phyloP scores from a whole-genome alignment of 2,113 vertebrate genomes.

The Paradisaea rubra region DNA sequence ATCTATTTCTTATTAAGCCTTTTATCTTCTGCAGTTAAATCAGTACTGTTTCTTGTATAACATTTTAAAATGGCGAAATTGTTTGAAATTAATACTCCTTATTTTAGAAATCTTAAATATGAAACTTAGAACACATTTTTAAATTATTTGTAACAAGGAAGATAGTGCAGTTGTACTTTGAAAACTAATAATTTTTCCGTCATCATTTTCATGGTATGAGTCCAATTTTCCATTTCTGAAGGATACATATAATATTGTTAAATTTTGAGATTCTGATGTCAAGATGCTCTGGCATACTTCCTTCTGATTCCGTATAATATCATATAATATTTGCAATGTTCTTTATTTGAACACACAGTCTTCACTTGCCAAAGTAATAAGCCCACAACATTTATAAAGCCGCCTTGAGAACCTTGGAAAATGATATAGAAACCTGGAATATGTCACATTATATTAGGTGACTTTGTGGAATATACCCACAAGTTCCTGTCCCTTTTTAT shows the following conservation, averaged over 20 bases:
- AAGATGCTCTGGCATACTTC: neutral
- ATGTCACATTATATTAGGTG: neutral
- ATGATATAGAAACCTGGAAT: neutral
- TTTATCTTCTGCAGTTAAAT: neutral
- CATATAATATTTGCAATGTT: neutral
- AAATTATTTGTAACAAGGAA: neutral
- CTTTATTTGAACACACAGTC: neutral
- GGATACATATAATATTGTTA: neutral
- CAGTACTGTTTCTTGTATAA: neutral
- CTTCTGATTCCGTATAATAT: neutral
- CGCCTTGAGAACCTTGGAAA: neutral
- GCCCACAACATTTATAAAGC: neutral
- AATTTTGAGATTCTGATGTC: neutral
- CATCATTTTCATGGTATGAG: neutral
- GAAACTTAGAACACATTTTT: neutral
- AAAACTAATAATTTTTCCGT: neutral
- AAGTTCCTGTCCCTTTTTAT: neutral
- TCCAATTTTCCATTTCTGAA: neutral
- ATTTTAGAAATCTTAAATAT: neutral
- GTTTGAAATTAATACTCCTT: neutral
- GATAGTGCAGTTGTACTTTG: neutral
- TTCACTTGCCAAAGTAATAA: constrained; percentile 14
- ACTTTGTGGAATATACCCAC: neutral
- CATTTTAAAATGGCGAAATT: neutral
- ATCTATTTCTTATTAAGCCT: neutral